Percentiles rank a stretch among this genome's conserved stretches.
Evolutionary conservation across 1,140 invertebrate species (phyloP).

Genomic region (Tetranychus urticae): DNA sequence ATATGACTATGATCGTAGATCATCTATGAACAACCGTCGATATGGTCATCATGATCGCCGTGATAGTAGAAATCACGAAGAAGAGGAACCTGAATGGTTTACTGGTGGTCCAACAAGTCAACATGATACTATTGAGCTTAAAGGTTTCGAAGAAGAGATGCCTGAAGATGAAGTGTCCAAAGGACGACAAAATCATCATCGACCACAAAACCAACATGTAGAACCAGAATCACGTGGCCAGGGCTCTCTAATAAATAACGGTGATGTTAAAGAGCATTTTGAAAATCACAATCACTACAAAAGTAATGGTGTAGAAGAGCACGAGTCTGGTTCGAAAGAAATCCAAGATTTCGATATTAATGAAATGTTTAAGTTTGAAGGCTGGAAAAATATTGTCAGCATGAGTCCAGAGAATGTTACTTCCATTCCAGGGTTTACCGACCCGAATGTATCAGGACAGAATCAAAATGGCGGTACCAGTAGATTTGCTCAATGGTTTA

Average conservation of each 20-base stretch:
- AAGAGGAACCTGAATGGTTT: constrained; percentile 34
- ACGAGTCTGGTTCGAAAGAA: background rate
- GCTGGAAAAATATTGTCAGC: background rate
- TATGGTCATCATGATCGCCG: background rate
- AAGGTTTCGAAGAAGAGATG: constrained; percentile 51
- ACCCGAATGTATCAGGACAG: background rate
- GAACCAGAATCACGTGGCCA: background rate
- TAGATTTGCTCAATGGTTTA: background rate
- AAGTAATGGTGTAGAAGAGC: background rate
- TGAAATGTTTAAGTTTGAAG: background rate
- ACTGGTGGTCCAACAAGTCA: constrained; percentile 66
- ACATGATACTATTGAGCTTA: constrained; percentile 70
- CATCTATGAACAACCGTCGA: background rate
- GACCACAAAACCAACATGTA: background rate
- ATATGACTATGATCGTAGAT: background rate
- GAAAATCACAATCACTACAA: background rate
- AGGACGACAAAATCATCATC: background rate
- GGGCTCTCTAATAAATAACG: background rate
- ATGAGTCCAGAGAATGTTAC: background rate
- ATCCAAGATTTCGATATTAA: background rate
- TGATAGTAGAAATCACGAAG: constrained; percentile 14
- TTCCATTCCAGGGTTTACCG: background rate
- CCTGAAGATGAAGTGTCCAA: background rate
- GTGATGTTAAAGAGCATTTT: background rate
- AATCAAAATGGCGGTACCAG: background rate